Base-by-base conservation (phyloP, 2,113 vertebrate species). In the Sporophila hypoxantha region DNA sequence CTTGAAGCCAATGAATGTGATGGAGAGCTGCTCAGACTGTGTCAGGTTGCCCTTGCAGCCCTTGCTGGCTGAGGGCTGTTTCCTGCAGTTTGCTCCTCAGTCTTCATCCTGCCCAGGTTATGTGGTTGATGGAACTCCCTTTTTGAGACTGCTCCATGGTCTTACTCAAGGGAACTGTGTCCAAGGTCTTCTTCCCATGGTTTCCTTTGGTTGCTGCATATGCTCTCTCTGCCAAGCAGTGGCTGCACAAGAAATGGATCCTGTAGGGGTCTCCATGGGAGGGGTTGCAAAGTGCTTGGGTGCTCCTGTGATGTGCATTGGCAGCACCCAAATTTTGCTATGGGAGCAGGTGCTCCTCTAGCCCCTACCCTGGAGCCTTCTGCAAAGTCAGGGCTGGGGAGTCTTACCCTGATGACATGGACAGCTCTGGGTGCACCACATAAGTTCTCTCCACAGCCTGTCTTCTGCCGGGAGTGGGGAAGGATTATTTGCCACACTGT, bases 381-480 rank as follows among this genome's bases (percentile, higher is more conserved):
- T 3, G 2, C 23, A 0, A 5, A 62, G 19, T 29, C 25, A 53
- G 64, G 37, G 5, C 44, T 82, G 69, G 10, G 9, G 27, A 44
- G 11, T 61, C 30, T 17, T 23, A 62, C 15, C 10, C 27, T 0
- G 1, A 10, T 49, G 27, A 37, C 0, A 0, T 16, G 10, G 10
- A 34, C 3, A 4, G 27, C 13, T 66, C 50, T 81, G 66, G 11
- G 25, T n/a, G 10, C 1, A 1, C 57, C 16, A 22, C 0, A 0
- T 49, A 56, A 85, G 16, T 20, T 42, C 14, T 61, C 9, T 52
- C 32, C 23, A 20, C 55, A 84, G 25, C 30, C 44, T 67, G 26
- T 57, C 53, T 81, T 69, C 42, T 66, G 22, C 71, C 78, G 67
- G 19, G 18, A 73, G 27, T 27, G 30, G 7, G 13, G 14, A 53